Evolutionary conservation across 2,113 vertebrate genomes (phyloP).

Genomic region (Piaya cayana): DNA sequence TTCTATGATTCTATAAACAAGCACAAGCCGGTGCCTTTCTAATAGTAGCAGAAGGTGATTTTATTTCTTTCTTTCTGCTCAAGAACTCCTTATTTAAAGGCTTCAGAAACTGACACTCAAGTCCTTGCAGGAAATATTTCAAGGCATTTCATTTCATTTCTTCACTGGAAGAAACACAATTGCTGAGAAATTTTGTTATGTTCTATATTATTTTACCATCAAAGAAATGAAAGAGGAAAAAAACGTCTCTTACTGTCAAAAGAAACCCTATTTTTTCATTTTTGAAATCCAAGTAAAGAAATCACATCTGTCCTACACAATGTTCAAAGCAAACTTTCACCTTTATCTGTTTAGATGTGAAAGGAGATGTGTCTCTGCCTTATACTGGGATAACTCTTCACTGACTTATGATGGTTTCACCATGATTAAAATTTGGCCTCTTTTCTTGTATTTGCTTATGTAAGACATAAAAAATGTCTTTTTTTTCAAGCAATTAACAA

Average conservation of each 20-base stretch:
- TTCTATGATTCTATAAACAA: too few species aligned
- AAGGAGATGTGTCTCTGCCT: background rate
- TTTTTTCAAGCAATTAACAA: conserved; percentile 57
- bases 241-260: background rate
- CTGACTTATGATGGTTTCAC: background rate
- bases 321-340: background rate
- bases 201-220: background rate
- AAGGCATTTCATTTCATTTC: too few species aligned
- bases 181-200: background rate
- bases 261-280: background rate
- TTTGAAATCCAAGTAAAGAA: background rate
- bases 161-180: background rate
- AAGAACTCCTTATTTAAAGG: background rate
- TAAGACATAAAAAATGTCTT: conserved; percentile 30
- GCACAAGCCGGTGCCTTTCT: background rate
- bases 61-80: background rate
- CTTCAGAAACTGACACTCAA: background rate
- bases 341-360: background rate
- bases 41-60: background rate
- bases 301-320: background rate
- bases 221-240: background rate
- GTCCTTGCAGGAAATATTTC: background rate
- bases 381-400: background rate
- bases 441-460: conserved; percentile 16
- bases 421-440: background rate